Evolutionary conservation across 2,888 invertebrate genomes (phyloP).

Genomic region (Pycnomerus fuliginosus): DNA sequence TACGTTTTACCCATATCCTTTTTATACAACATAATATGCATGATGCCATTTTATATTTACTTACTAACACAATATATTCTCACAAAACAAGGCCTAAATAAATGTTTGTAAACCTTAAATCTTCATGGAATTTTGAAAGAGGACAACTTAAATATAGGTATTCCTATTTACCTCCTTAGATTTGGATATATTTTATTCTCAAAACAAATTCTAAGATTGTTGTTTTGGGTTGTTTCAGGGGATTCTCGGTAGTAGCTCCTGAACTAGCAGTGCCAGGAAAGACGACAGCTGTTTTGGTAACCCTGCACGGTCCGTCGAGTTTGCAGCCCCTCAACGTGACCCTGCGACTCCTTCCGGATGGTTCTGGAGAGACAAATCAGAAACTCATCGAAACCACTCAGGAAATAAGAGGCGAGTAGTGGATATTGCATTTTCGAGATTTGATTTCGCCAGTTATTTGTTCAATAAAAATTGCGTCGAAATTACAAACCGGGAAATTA

Average conservation of each 20-base stretch:
- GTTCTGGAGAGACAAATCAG: conserved; percentile 26
- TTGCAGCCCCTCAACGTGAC: conserved; percentile 61
- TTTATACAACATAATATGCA: conserved; percentile 8
- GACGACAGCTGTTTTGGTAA: conserved; percentile 65
- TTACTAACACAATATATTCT: conserved; percentile 2
- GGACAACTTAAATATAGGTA: not conserved
- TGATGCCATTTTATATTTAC: no score
- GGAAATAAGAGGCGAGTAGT: conserved; percentile 46
- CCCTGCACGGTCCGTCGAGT: conserved; percentile 57
- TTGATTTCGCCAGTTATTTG: conserved; percentile 6
- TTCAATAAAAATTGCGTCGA: no score
- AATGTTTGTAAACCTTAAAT: conserved; percentile 4
- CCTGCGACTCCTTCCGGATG: conserved; percentile 53
- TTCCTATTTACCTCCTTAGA: not conserved
- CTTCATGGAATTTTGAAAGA: conserved; percentile 1
- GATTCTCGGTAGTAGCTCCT: conserved; percentile 66
- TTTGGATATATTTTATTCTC: no score
- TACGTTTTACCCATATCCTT: conserved; percentile 3
- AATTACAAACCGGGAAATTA: no score
- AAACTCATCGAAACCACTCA: conserved; percentile 45
- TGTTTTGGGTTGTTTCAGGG: conserved; percentile 49
- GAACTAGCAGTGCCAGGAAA: conserved; percentile 67
- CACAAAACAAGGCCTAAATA: not conserved
- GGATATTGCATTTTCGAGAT: conserved; percentile 15
- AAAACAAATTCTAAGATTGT: not conserved